These are phyloP conservation scores for Pterocles gutturalis DNA, from an alignment of 2,113 vertebrate species.

Conservation along the genomic window DNA sequence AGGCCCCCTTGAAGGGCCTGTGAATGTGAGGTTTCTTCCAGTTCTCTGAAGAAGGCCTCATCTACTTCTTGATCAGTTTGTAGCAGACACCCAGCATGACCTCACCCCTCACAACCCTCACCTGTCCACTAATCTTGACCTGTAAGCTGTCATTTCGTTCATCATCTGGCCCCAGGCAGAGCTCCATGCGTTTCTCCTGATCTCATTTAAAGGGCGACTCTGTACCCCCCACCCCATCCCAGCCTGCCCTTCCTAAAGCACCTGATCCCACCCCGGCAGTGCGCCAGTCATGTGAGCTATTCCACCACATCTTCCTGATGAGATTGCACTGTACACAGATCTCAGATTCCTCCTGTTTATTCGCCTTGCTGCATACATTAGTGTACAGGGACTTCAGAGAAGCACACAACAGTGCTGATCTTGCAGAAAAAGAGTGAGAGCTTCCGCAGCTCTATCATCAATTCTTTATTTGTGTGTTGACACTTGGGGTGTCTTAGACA, in stretches of 20 bases:
- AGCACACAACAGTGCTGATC: not conserved
- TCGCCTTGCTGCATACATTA: not conserved
- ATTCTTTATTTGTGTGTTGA: not conserved
- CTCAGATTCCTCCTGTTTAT: not conserved
- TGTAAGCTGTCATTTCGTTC: not conserved
- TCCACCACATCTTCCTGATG: not conserved
- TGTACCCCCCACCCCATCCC: fast-evolving
- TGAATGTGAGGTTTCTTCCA: not conserved
- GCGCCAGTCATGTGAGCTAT: not conserved
- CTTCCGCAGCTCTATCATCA: not conserved
- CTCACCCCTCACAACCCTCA: not conserved
- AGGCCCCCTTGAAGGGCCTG: not conserved
- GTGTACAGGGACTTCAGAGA: not conserved
- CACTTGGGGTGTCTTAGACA: not conserved
- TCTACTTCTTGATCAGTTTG: not conserved
- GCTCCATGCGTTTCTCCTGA: not conserved
- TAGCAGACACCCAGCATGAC: not conserved
- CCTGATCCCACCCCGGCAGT: fast-evolving
- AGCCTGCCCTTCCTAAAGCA: not conserved
- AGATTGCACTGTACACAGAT: not conserved
- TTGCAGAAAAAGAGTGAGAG: not conserved
- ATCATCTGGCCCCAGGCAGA: not conserved
- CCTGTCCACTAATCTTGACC: not conserved
- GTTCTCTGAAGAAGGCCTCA: not conserved
- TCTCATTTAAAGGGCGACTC: not conserved